Percentiles rank a stretch among this genome's conserved stretches.
Conservation (phyloP, 2,113 vertebrate genomes). For the Leptodactylus fuscus region DNA sequence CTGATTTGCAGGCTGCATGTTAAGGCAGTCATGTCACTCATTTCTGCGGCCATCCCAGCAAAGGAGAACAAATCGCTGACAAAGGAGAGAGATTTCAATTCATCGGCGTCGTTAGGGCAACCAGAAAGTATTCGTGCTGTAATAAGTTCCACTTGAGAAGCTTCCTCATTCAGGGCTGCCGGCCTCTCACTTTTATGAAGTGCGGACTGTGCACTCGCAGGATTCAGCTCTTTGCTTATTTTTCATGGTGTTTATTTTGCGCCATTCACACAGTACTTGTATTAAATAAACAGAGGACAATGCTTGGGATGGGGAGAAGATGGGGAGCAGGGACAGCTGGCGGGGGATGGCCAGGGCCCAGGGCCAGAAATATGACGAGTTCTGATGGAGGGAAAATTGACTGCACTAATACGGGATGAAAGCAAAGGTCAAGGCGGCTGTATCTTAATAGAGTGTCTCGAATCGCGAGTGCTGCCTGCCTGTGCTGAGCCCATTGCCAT, state of each 20-base stretch:
- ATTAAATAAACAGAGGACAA: constrained; percentile 93
- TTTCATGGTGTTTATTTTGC: constrained; percentile 97
- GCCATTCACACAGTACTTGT: constrained; percentile 92
- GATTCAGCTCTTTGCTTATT: constrained; percentile 95
- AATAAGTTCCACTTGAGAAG: constrained; percentile 99
- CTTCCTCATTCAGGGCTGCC: constrained; percentile 91
- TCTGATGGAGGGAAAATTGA: no score
- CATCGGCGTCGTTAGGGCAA: constrained; percentile 98
- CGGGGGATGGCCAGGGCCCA: constrained; percentile 38
- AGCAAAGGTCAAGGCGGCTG: constrained; percentile 82
- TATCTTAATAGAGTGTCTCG: constrained; percentile 83
- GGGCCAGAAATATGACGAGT: constrained; percentile 68
- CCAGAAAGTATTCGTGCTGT: constrained; percentile 95
- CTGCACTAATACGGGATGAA: constrained; percentile 80
- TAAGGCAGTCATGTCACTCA: constrained; percentile 95
- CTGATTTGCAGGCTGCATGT: constrained; percentile 96
- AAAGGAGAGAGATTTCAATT: constrained; percentile 95
- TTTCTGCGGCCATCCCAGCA: constrained; percentile 94
- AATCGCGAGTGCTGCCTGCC: constrained; percentile 72
- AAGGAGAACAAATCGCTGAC: constrained; percentile 99
- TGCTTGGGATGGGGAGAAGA: constrained; percentile 66
- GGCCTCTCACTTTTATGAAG: constrained; percentile 93
- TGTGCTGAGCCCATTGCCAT: constrained; percentile 73
- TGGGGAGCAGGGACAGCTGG: background rate
- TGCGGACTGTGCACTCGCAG: constrained; percentile 83